These are phyloP conservation scores for Panzeria rudis DNA, from an alignment of 2,888 invertebrate genomes.

Conservation along the genomic window DNA sequence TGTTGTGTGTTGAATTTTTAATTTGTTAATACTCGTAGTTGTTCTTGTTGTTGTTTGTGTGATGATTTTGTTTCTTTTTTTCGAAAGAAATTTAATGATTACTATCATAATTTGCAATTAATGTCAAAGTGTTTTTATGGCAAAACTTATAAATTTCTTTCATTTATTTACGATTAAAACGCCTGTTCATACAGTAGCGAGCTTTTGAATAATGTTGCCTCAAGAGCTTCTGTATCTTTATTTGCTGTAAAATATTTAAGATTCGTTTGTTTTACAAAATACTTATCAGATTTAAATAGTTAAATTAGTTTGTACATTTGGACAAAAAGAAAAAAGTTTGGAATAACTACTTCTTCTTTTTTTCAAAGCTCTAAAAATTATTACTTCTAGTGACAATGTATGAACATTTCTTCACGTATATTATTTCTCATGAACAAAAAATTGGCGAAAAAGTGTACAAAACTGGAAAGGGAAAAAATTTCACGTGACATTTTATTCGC, in stretches of 20 bases:
- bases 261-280: conserved; percentile 1
- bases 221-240: conserved; percentile 36
- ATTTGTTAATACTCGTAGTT: conserved; percentile 36
- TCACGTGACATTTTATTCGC: too few relatives aligned
- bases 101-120: conserved; percentile 73
- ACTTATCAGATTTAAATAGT: conserved; percentile 11
- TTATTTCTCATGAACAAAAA: too few relatives aligned
- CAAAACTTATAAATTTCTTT: conserved; percentile 65
- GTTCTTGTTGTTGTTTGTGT: conserved; percentile 40
- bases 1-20: conserved; percentile 70
- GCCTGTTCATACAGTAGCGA: conserved; percentile 43
- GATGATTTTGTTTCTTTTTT: conserved; percentile 54
- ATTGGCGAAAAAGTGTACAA: too few relatives aligned
- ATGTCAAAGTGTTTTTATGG: conserved; percentile 70
- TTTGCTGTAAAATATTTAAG: neutral
- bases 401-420: too few relatives aligned
- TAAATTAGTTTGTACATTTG: neutral
- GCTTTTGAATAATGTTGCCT: conserved; percentile 21
- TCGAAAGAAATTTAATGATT: conserved; percentile 69
- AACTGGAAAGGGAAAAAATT: too few relatives aligned
- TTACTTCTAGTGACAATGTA: neutral
- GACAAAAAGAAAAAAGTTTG: neutral
- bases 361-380: neutral
- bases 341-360: too few relatives aligned
- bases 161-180: conserved; percentile 27